A percentile compares a stretch with the other conserved stretches of the same genome.
These are phyloP conservation scores for Masnerella sp. DNA, from an alignment of 2,888 invertebrate species.

Conservation along the genomic window DNA sequence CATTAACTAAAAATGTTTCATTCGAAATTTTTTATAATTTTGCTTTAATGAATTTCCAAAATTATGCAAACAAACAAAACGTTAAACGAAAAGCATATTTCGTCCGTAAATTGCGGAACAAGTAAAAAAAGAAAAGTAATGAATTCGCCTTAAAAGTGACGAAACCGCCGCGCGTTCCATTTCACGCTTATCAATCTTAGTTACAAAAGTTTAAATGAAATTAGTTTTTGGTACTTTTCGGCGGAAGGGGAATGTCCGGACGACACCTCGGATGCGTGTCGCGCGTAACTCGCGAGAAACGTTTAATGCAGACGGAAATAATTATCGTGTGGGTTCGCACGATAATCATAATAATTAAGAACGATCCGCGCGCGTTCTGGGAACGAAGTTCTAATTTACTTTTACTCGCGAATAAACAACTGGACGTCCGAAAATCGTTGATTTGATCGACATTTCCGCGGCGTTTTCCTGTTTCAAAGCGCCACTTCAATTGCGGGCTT, in stretches of 20 bases:
- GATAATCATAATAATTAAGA: conserved; percentile 74
- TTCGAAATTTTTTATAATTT: too few relatives aligned
- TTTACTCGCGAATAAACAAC: conserved; percentile 20
- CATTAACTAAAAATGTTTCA: too few relatives aligned
- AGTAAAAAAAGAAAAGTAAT: too few relatives aligned
- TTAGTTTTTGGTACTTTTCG: conserved; percentile 65
- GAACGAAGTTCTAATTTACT: conserved; percentile 57
- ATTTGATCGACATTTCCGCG: conserved; percentile 23
- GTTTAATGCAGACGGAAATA: conserved; percentile 72
- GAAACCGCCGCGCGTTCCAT: conserved; percentile 34
- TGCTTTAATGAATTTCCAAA: too few relatives aligned
- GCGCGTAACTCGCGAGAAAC: conserved; percentile 64
- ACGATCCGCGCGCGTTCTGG: conserved; percentile 58
- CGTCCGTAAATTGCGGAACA: too few relatives aligned
- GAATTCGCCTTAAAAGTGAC: too few relatives aligned
- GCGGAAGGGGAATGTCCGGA: conserved; percentile 3
- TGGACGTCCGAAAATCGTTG: conserved; percentile 25
- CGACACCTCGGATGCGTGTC: conserved; percentile 47
- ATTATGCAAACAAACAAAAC: too few relatives aligned
- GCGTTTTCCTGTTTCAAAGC: conserved; percentile 1
- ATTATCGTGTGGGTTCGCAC: conserved; percentile 73
- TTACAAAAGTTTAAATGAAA: conserved; percentile 70
- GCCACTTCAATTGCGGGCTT: conserved; percentile 15
- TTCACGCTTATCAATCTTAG: conserved; percentile 68
- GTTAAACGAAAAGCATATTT: too few relatives aligned